Conservation (phyloP, 1,140 invertebrate species). For the Sycophaga agraensis region DNA sequence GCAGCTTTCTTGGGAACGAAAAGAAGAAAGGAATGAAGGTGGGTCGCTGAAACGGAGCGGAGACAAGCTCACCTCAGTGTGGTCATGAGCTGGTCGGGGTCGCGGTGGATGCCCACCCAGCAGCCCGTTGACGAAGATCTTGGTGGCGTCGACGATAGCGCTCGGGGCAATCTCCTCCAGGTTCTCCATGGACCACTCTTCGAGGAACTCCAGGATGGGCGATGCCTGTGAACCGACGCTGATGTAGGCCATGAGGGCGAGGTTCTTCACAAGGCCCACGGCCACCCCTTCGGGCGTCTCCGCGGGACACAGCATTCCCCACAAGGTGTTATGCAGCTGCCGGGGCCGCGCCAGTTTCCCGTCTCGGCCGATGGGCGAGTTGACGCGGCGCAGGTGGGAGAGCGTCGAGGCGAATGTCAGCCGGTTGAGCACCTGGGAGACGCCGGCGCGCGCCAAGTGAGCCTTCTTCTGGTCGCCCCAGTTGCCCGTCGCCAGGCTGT, state of each 20-base stretch:
- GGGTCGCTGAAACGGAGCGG: too few relatives aligned
- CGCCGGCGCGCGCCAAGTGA: slow-evolving; percentile 38
- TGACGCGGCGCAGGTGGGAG: slow-evolving; percentile 38
- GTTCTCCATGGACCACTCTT: slow-evolving; percentile 44
- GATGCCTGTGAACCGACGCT: slow-evolving; percentile 40
- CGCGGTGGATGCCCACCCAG: slow-evolving; percentile 42
- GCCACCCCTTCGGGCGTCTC: slow-evolving; percentile 40
- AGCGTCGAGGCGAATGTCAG: slow-evolving; percentile 39
- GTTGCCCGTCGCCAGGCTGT: slow-evolving; percentile 41
- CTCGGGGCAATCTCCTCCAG: slow-evolving; percentile 39
- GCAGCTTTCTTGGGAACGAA: slow-evolving; percentile 36
- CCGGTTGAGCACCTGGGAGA: slow-evolving; percentile 41
- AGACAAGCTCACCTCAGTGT: slow-evolving; percentile 24
- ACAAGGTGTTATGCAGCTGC: slow-evolving; percentile 41
- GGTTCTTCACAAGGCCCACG: slow-evolving; percentile 41
- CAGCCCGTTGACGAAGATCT: slow-evolving; percentile 43
- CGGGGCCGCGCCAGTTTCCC: slow-evolving; percentile 41
- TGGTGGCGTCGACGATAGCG: slow-evolving; percentile 35
- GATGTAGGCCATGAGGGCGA: slow-evolving; percentile 43
- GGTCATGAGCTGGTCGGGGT: slow-evolving; percentile 40
- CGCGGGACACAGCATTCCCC: slow-evolving; percentile 43
- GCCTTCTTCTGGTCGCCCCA: slow-evolving; percentile 44
- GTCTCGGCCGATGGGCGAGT: slow-evolving; percentile 40
- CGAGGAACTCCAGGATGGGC: slow-evolving; percentile 42
- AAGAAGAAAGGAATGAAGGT: too few relatives aligned